Evolutionary conservation across 2,113 vertebrate species (phyloP).

Genomic region (Misgurnus anguillicaudatus): DNA sequence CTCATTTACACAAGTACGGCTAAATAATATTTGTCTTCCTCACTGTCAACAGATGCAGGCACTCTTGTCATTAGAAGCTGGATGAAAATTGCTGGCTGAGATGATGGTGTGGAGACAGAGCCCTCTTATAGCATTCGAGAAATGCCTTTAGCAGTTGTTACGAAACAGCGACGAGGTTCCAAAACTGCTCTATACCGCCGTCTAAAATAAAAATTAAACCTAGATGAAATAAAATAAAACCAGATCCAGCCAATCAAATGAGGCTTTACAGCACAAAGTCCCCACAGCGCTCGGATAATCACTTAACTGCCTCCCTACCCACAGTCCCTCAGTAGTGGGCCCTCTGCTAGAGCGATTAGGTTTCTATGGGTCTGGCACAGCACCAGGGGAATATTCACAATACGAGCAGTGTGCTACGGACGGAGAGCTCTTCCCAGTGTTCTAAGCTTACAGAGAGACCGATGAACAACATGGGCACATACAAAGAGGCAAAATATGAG

Average conservation of each 20-base stretch:
- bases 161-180: conserved; percentile 64
- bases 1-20: not conserved
- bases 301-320: conserved; percentile 60
- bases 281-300: conserved; percentile 66
- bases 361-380: conserved; percentile 67
- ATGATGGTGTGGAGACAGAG: conserved; percentile 59
- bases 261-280: conserved; percentile 29
- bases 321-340: conserved; percentile 61
- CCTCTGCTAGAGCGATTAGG: conserved; percentile 71
- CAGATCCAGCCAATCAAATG: conserved; percentile 34
- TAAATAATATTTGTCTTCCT: conserved; percentile 40
- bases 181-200: conserved; percentile 56
- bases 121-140: conserved; percentile 65
- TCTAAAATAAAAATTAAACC: conserved; percentile 63
- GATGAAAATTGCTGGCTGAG: conserved; percentile 56
- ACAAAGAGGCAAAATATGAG: conserved; percentile 27
- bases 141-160: conserved; percentile 72
- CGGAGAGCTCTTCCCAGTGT: conserved; percentile 32
- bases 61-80: conserved; percentile 42
- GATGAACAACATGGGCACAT: conserved; percentile 30
- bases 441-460: conserved; percentile 33
- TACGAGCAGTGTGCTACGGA: conserved; percentile 65
- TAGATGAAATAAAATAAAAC: conserved; percentile 29
- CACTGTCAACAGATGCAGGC: not conserved
- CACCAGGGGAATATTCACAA: conserved; percentile 69